Evolutionary conservation across 2,113 vertebrate species (phyloP).

Genomic region (Periophthalmodon schlosseri): DNA sequence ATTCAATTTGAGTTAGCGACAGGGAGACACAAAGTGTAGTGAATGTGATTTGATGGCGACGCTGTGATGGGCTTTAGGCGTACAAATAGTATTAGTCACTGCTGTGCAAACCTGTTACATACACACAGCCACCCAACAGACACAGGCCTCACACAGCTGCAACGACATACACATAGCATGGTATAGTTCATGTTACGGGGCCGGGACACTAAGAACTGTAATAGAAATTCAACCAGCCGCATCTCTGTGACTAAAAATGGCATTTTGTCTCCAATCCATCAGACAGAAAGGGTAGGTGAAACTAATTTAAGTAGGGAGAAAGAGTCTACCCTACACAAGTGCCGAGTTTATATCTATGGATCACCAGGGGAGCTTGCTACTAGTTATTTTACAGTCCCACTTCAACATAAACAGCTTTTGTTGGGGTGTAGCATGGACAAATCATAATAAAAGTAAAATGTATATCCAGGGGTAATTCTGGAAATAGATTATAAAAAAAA

Average conservation of each 20-base stretch:
- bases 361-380: background rate
- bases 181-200: conserved; percentile 22
- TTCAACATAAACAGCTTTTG: too few species aligned
- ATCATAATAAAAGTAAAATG: too few species aligned
- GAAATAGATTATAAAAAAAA: background rate
- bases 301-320: conserved; percentile 14
- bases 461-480: background rate
- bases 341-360: background rate
- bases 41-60: conserved; percentile 71
- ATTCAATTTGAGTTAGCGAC: conserved; percentile 55
- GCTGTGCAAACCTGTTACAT: conserved; percentile 62
- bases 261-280: background rate
- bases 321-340: conserved; percentile 2
- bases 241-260: conserved; percentile 20
- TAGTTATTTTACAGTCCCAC: background rate
- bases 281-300: conserved; percentile 29
- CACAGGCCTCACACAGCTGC: conserved; percentile 4
- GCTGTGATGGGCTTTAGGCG: conserved; percentile 62
- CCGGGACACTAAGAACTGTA: conserved; percentile 9
- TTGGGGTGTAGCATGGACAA: too few species aligned
- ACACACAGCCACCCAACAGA: conserved; percentile 26
- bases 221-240: conserved; percentile 33
- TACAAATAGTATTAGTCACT: conserved; percentile 76
- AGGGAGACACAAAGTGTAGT: conserved; percentile 60
- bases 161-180: conserved; percentile 31